phyloP scores from a whole-genome alignment of 2,888 invertebrate species.

The Pteria penguin region DNA sequence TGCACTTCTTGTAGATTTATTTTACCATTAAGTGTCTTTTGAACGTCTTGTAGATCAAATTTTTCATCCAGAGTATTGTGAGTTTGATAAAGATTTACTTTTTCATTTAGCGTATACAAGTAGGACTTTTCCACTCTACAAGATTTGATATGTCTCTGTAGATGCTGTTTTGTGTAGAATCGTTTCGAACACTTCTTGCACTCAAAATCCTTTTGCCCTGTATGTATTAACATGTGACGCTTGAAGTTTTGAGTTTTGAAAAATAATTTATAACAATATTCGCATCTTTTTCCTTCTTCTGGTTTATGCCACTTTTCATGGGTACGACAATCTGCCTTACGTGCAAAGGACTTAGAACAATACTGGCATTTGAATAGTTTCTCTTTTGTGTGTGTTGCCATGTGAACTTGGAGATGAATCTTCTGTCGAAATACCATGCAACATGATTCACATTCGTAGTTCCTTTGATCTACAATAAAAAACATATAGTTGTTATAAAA shows the following conservation, averaged over 20 bases:
- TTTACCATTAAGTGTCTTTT: no score
- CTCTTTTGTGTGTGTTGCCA: conserved; percentile 69
- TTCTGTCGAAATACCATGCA: conserved; percentile 72
- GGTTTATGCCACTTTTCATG: conserved; percentile 74
- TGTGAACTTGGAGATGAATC: conserved; percentile 71
- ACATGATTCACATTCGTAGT: conserved; percentile 69
- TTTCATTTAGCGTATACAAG: conserved; percentile 1
- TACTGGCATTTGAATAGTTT: conserved; percentile 67
- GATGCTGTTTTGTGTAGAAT: conserved; percentile 70
- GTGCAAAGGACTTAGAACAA: conserved; percentile 70
- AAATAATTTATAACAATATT: conserved; percentile 68
- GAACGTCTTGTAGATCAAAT: no score
- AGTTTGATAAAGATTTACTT: neutral
- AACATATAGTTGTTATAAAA: no score
- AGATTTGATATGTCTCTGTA: conserved; percentile 66
- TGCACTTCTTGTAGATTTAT: no score
- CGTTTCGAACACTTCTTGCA: conserved; percentile 67
- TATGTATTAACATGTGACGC: conserved; percentile 71
- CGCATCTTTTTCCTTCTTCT: conserved; percentile 65
- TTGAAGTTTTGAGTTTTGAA: conserved; percentile 70
- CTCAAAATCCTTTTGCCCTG: conserved; percentile 65
- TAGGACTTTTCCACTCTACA: conserved; percentile 58
- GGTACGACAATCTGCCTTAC: conserved; percentile 66
- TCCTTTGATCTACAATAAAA: conserved; percentile 59
- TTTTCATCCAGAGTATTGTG: neutral